Base-by-base conservation (phyloP, 2,888 invertebrate genomes). In the Drosophila prostipennis region DNA sequence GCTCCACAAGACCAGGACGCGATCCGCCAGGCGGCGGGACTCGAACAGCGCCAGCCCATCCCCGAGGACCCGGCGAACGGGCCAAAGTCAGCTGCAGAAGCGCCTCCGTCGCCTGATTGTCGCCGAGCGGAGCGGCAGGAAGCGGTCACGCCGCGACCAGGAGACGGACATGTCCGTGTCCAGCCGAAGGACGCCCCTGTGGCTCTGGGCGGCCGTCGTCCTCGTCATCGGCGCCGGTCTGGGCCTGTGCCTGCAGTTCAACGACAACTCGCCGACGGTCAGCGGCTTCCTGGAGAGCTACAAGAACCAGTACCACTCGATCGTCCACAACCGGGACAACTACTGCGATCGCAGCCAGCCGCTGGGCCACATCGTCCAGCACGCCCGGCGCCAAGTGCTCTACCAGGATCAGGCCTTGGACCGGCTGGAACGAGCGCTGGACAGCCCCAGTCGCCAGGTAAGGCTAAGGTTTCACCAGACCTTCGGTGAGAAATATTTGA, bases 251-350 rank as follows among this genome's bases (percentile, higher is more conserved):
- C 13, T 48, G 7, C 16, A 19, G 32, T 7, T 34, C 7, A 13
- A 32, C 7, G 16, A 16, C 11, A 26, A 14, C 37, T 23, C 11
- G n/a, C 6, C 19, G 10, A 36, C 39, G n/a, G 8, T 29, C 5
- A 6, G 16, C 2, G 67, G 26, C 2, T 76, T 81, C 32, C 29
- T 72, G 51, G 49, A 74, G 32, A 78, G 51, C 10, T 84, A 84
- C 74, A 74, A 19, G 46, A 86, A 36, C 4, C 90, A 91, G 11
- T 91, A 91, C 48, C 82, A 87, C 4, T 77, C 84, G 26, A 82
- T 91, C 40, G 77, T 90, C 0, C 79, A 90, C 67, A 90, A 90
- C 3, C 84, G 80, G 19, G 42, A 61, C 2, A 75, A 91, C 59
- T 91, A 91, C 56, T 91, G 91, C 43, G 69, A 81, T 26, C 74